phyloP scores from a whole-genome alignment of 1,140 invertebrate species.

The Metaphire vulgaris region DNA sequence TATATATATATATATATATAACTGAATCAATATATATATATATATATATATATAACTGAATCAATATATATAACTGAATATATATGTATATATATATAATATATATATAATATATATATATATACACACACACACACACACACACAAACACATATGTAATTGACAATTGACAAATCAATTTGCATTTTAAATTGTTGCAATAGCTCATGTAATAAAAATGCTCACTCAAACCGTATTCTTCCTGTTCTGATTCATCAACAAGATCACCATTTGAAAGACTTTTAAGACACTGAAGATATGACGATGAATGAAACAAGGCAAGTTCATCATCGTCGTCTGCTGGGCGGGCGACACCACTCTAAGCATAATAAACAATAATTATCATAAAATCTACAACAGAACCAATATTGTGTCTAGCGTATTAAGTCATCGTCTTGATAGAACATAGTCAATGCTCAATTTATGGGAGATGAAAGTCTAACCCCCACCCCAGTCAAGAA shows the following conservation, averaged over 20 bases:
- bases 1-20: too few relatives aligned
- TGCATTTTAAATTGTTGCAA: not conserved
- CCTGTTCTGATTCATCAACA: not conserved
- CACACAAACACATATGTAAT: not conserved
- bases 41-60: too few relatives aligned
- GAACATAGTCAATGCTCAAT: not conserved
- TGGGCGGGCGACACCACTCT: conserved; percentile 14
- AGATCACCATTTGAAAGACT: not conserved
- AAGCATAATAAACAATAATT: not conserved
- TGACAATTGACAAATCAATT: not conserved
- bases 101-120: too few relatives aligned
- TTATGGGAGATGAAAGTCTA: not conserved
- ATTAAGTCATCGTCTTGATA: not conserved
- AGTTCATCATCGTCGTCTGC: conserved; percentile 25
- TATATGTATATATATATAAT: too few relatives aligned
- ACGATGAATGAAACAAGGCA: conserved; percentile 24
- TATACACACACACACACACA: not conserved
- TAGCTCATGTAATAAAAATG: not conserved
- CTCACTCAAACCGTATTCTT: conserved; percentile 12
- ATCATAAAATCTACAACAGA: not conserved
- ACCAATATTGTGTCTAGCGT: not conserved
- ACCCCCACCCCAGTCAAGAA: too few relatives aligned
- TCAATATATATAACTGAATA: too few relatives aligned
- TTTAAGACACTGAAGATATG: conserved; percentile 28
- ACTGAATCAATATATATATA: too few relatives aligned